phyloP scores from a whole-genome alignment of 1,140 invertebrate genomes.

The Microvelia longipes region DNA sequence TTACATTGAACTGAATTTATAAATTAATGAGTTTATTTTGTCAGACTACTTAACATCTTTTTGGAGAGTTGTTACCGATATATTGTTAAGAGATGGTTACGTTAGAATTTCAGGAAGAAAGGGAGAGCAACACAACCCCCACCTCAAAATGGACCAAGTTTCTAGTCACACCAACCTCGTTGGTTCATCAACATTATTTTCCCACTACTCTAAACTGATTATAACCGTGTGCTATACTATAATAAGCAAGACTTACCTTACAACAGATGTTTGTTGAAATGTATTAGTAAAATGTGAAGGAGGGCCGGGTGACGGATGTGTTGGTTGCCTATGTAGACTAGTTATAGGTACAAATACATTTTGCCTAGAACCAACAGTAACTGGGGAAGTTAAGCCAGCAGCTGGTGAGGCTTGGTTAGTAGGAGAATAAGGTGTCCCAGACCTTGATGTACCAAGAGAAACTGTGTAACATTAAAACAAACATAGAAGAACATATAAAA shows the following conservation, averaged over 20 bases:
- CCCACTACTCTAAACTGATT: no score
- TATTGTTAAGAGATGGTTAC: no score
- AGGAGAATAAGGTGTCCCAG: conserved; percentile 72
- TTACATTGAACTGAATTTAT: no score
- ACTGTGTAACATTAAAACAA: conserved; percentile 55
- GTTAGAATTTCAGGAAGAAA: no score
- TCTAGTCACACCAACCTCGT: no score
- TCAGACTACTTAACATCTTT: no score
- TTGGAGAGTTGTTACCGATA: no score
- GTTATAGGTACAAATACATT: conserved; percentile 79
- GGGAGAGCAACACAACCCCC: no score
- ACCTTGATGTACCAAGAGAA: conserved; percentile 78
- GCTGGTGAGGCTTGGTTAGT: conserved; percentile 47
- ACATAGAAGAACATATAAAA: conserved; percentile 15
- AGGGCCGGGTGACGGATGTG: conserved; percentile 33
- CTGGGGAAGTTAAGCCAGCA: conserved; percentile 47
- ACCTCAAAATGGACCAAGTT: no score
- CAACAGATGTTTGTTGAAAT: conserved; percentile 34
- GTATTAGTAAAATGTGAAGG: conserved; percentile 25
- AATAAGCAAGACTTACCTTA: conserved; percentile 42
- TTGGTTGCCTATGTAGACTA: conserved; percentile 34
- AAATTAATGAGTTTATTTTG: no score
- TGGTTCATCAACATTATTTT: no score
- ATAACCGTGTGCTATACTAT: no score
- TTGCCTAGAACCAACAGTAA: conserved; percentile 42